Base-by-base conservation (phyloP, 2,113 vertebrate genomes). In the Corythornis madagascariensis region DNA sequence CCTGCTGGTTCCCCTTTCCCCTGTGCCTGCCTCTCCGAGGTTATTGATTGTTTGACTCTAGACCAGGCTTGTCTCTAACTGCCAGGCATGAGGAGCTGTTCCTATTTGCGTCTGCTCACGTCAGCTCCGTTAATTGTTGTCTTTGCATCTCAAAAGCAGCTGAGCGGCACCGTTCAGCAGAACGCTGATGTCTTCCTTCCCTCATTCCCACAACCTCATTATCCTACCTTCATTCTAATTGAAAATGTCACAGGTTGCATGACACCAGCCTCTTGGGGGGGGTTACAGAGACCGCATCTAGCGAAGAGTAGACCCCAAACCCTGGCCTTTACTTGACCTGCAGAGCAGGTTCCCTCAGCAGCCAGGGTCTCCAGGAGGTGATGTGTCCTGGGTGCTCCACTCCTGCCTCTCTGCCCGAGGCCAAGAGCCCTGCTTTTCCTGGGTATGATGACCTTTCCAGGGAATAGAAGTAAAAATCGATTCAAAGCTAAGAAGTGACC, bases 61-160 rank as follows among this genome's bases (percentile, higher is more conserved):
- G 56, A 63, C 25, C 63, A 3, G 67, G 55, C 67, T 45, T 52
- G 47, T 50, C 42, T 79, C 50, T 43, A 10, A 29, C 60, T 75
- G 75, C 35, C 28, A 43, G 70, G 86, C 83, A 35, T 7, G 63
- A 50, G 50, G 90, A 84, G 60, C 81, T 88, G 76, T 24, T 86
- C 79, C 77, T 82, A 11, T 87, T 89, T 79, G 38, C 2, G 7
- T 65, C 83, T 55, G 42, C 8, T 85, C 85, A 18, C 57, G 16
- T 91, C 91, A 96, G 86, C 65, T 67, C 69, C 1, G 52, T 63
- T 93, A 91, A 92, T 73, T 90, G 74, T 92, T 94, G 84, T 89
- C 70, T 94, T 59, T 84, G 81, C 74, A 59, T 74, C 86, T 90
- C 56, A 19, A 73, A 59, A 72, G 83, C 86, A 88, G 92, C 92